phyloP scores from a whole-genome alignment of 2,888 invertebrate species.

The Cactoblastis cactorum region DNA sequence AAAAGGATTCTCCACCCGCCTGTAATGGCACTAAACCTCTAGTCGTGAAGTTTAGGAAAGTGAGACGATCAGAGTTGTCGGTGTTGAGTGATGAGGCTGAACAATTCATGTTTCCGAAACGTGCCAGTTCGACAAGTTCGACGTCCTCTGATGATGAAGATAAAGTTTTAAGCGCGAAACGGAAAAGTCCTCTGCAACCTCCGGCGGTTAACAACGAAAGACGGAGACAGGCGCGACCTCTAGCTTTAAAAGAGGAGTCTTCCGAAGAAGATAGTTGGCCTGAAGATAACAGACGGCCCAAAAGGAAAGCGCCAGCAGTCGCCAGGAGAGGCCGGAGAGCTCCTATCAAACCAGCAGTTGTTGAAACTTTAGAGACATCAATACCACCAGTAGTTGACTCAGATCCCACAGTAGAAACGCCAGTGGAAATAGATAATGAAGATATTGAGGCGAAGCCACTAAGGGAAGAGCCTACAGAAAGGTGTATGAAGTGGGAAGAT shows the following conservation, averaged over 20 bases:
- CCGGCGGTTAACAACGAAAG: slow-evolving; percentile 55
- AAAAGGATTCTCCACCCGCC: slow-evolving; percentile 62
- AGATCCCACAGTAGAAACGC: slow-evolving; percentile 25
- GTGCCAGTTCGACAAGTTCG: slow-evolving; percentile 78
- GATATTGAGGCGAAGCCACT: slow-evolving; percentile 38
- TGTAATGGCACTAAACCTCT: slow-evolving; percentile 78
- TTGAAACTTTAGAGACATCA: slow-evolving; percentile 13
- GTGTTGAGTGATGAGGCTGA: slow-evolving; percentile 91
- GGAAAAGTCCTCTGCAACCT: slow-evolving; percentile 51
- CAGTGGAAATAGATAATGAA: slow-evolving; percentile 7
- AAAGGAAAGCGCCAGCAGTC: slow-evolving; percentile 40
- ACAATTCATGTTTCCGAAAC: slow-evolving; percentile 90
- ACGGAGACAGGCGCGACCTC: slow-evolving; percentile 56
- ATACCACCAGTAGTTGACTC: slow-evolving; percentile 17
- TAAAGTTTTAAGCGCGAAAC: slow-evolving; percentile 49
- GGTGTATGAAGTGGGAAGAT: slow-evolving; percentile 71
- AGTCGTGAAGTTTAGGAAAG: slow-evolving; percentile 87
- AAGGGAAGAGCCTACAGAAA: slow-evolving; percentile 51
- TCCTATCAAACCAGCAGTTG: slow-evolving; percentile 8
- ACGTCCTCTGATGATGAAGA: slow-evolving; percentile 80
- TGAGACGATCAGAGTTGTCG: slow-evolving; percentile 85
- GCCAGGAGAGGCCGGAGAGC: slow-evolving; percentile 36
- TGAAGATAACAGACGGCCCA: slow-evolving; percentile 50
- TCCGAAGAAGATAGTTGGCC: slow-evolving; percentile 71
- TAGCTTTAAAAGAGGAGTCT: slow-evolving; percentile 68